Conservation (phyloP, 1,140 invertebrate species). For the Zophobas morio region DNA sequence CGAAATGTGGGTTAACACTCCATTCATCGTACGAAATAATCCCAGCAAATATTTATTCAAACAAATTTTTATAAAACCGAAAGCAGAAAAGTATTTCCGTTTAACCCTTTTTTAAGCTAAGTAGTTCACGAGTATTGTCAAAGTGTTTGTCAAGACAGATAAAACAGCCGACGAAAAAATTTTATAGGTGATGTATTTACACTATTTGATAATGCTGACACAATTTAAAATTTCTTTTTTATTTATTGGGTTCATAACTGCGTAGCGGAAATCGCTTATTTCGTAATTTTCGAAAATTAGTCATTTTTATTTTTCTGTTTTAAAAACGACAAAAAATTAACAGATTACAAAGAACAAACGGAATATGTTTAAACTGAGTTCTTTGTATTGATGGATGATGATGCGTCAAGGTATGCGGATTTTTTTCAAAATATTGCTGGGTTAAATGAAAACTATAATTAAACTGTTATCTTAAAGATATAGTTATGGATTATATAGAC, state of each 20-base stretch:
- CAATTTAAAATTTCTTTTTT: neutral
- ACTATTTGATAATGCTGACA: neutral
- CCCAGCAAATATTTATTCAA: constrained; percentile 26
- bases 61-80: constrained; percentile 5
- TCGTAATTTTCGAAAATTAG: neutral
- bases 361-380: neutral
- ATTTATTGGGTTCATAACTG: neutral
- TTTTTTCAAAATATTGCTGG: constrained; percentile 11
- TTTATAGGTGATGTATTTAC: constrained; percentile 3
- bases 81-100: constrained; percentile 1
- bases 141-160: constrained; percentile 16
- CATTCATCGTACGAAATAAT: constrained; percentile 19
- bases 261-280: neutral
- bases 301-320: neutral
- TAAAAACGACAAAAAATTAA: too few species aligned
- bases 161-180: constrained; percentile 4
- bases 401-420: neutral
- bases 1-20: constrained; percentile 40
- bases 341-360: too few species aligned
- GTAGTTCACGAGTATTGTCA: constrained; percentile 1
- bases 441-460: constrained; percentile 21
- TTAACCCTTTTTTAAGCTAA: constrained; percentile 2
- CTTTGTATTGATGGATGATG: neutral
- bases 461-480: constrained; percentile 27
- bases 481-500: constrained; percentile 38